These are phyloP conservation scores for Chaenogobius annularis DNA, from an alignment of 2,113 vertebrate species.

Conservation along the genomic window DNA sequence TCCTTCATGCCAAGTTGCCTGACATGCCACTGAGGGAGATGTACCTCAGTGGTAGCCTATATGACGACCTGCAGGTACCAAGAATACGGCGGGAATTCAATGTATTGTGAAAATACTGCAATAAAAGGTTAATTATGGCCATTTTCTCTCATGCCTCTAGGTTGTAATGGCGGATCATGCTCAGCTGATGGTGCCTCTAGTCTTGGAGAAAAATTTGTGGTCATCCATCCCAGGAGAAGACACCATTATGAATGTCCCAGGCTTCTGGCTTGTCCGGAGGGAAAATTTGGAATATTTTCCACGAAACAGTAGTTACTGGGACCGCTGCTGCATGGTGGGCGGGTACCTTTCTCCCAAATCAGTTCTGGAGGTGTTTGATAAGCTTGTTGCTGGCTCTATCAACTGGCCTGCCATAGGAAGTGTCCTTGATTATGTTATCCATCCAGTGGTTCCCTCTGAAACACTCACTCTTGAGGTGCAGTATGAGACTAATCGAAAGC, in stretches of 20 bases:
- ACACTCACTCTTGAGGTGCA: slow-evolving; percentile 92
- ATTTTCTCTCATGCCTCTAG: slow-evolving; percentile 54
- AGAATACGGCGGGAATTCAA: too few relatives aligned
- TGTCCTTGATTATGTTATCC: slow-evolving; percentile 92
- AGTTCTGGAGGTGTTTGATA: slow-evolving; percentile 90
- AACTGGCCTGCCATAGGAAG: slow-evolving; percentile 99
- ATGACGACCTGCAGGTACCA: slow-evolving; percentile 91
- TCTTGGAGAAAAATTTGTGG: slow-evolving; percentile 96
- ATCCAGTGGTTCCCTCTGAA: slow-evolving; percentile 88
- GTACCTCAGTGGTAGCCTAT: slow-evolving; percentile 97
- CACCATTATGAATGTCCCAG: slow-evolving; percentile 96
- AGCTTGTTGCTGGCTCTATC: slow-evolving; percentile 91
- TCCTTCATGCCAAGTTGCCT: slow-evolving; percentile 90
- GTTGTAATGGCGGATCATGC: slow-evolving; percentile 96
- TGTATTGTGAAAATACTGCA: background rate
- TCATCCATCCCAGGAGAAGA: slow-evolving; percentile 92
- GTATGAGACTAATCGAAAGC: slow-evolving; percentile 84
- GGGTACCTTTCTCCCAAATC: slow-evolving; percentile 95
- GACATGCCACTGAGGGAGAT: slow-evolving; percentile 98
- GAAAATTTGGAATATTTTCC: slow-evolving; percentile 98
- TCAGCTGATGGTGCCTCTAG: slow-evolving; percentile 93
- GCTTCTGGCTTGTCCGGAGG: slow-evolving; percentile 92
- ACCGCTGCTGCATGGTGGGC: slow-evolving; percentile 96
- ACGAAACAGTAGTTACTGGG: slow-evolving; percentile 96
- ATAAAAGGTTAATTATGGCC: background rate